These are phyloP conservation scores for Ricordea florida DNA, from an alignment of 92 coral and sea anemone species.

Conservation along the genomic window DNA sequence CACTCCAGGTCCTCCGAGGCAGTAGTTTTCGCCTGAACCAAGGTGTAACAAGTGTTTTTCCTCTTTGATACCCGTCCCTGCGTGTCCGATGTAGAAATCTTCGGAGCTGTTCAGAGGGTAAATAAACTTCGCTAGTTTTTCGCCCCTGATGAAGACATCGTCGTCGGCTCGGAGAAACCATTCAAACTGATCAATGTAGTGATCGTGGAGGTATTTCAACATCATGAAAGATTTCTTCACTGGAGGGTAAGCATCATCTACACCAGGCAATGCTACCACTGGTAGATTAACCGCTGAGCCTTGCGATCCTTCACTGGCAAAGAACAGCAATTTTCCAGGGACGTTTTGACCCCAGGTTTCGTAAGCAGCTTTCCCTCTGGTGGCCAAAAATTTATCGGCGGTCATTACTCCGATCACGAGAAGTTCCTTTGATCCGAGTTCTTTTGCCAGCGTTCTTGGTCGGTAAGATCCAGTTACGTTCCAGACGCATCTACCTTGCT, in stretches of 20 bases:
- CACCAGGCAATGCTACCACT: slow-evolving; percentile 47
- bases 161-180: slow-evolving; percentile 71
- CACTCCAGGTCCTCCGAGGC: slow-evolving; percentile 64
- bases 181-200: slow-evolving; percentile 39
- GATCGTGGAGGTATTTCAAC: slow-evolving; percentile 56
- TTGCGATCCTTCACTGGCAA: slow-evolving; percentile 10
- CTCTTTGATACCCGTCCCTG: slow-evolving; percentile 45
- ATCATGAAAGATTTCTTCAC: slow-evolving; percentile 55
- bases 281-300: slow-evolving; percentile 34
- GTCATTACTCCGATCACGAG: slow-evolving; percentile 59
- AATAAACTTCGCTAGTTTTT: slow-evolving; percentile 8
- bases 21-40: slow-evolving; percentile 50
- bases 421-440: slow-evolving; percentile 9
- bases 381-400: slow-evolving; percentile 32
- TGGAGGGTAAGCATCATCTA: slow-evolving; percentile 61
- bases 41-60: slow-evolving; percentile 45
- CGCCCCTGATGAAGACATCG: slow-evolving; percentile 52
- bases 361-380: slow-evolving; percentile 53
- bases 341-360: slow-evolving; percentile 56
- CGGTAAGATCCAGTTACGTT: background rate
- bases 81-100: slow-evolving; percentile 49
- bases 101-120: slow-evolving; percentile 45
- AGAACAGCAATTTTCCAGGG: slow-evolving; percentile 42
- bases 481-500: slow-evolving; percentile 15
- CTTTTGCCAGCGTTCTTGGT: slow-evolving; percentile 15